Evolutionary conservation across 1,140 invertebrate species (phyloP).

Genomic region (Drosophila guanche): DNA sequence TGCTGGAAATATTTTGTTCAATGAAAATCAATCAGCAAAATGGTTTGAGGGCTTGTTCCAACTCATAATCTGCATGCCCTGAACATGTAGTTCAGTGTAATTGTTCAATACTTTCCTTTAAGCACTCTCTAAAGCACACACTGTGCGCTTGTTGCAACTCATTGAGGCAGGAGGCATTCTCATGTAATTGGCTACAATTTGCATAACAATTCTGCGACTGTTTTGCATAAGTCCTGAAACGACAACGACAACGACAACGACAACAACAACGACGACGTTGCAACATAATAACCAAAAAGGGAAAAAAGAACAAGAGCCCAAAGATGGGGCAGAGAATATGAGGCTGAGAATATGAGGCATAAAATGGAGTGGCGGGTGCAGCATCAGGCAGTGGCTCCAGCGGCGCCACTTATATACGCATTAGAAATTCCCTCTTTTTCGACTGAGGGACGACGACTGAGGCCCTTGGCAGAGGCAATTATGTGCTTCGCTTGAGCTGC

Average conservation of each 20-base stretch:
- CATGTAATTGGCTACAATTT: conserved; percentile 81
- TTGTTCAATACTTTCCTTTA: conserved; percentile 59
- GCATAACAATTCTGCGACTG: conserved; percentile 81
- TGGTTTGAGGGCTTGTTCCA: background rate
- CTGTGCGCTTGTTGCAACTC: conserved; percentile 21
- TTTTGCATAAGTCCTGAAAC: conserved; percentile 77
- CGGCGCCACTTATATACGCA: conserved; percentile 70
- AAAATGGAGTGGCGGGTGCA: background rate
- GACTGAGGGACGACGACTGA: conserved; percentile 41
- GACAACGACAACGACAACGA: conserved; percentile 7
- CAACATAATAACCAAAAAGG: conserved; percentile 68
- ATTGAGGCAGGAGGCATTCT: conserved; percentile 60
- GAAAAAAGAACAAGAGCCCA: conserved; percentile 9
- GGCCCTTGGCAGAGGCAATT: conserved; percentile 67
- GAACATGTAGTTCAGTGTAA: conserved; percentile 51
- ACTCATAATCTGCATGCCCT: background rate
- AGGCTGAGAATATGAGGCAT: no score
- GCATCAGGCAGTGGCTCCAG: conserved; percentile 3
- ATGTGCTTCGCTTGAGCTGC: conserved; percentile 78
- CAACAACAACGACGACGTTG: conserved; percentile 43
- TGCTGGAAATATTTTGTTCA: no score
- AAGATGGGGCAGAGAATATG: no score
- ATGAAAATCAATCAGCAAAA: conserved; percentile 16
- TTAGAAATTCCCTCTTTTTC: conserved; percentile 78
- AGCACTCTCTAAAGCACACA: conserved; percentile 9